These are phyloP conservation scores for Circaetus gallicus DNA, from an alignment of 2,113 vertebrate species.

Conservation along the genomic window DNA sequence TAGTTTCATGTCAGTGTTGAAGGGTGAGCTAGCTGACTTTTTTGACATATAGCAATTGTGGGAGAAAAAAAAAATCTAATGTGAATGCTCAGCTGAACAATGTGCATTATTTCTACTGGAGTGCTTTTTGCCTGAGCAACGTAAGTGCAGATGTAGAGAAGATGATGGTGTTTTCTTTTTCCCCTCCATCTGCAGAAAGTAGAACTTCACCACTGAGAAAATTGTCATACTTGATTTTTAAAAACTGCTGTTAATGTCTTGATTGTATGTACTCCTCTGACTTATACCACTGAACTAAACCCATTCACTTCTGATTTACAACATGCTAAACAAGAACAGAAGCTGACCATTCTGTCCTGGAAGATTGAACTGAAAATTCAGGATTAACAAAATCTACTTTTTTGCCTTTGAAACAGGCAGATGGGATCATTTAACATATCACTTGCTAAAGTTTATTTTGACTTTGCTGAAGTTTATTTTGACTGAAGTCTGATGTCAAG, in stretches of 20 bases:
- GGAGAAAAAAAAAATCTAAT: background rate
- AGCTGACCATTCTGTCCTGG: background rate
- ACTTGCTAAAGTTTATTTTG: constrained; percentile 3
- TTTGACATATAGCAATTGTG: background rate
- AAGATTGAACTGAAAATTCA: background rate
- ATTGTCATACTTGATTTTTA: background rate
- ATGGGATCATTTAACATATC: background rate
- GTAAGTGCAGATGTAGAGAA: background rate
- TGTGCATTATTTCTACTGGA: background rate
- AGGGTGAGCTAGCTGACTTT: background rate
- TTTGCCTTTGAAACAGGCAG: background rate
- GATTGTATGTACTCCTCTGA: background rate
- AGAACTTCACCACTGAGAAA: background rate
- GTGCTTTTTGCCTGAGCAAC: background rate
- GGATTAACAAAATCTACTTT: background rate
- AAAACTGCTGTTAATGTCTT: background rate
- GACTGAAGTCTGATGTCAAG: constrained; percentile 8
- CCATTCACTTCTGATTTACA: background rate
- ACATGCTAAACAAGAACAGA: background rate
- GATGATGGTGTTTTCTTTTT: background rate
- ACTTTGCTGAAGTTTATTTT: background rate
- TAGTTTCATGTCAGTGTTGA: background rate
- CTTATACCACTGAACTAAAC: background rate
- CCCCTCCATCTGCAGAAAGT: background rate
- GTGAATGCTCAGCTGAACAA: background rate